A percentile compares a stretch with the other conserved stretches of the same genome.
Conservation (phyloP, 2,113 vertebrate species). For the Macrotis lagotis region DNA sequence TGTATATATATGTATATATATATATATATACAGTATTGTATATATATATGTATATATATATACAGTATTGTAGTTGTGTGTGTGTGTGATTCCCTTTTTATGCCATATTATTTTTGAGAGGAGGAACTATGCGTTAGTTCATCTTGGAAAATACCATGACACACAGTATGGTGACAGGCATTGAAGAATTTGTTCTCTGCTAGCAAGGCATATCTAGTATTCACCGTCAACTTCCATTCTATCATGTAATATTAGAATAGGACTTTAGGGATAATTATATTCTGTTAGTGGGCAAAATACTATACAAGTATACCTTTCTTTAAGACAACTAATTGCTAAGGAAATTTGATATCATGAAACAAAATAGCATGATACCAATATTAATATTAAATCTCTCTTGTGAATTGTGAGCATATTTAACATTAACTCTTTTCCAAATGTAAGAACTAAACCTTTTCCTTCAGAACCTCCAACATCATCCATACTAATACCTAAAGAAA, state of each 20-base stretch:
- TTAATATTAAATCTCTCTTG: too few species aligned
- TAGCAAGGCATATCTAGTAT: not conserved
- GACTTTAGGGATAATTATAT: not conserved
- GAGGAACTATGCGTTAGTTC: too few species aligned
- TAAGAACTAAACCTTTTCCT: not conserved
- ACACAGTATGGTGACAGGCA: not conserved
- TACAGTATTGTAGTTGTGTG: too few species aligned
- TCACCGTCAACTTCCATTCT: not conserved
- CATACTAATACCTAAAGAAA: not conserved
- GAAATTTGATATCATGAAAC: too few species aligned
- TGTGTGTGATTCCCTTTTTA: too few species aligned
- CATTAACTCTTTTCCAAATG: not conserved
- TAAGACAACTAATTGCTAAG: not conserved
- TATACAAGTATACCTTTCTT: not conserved
- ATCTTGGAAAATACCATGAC: not conserved
- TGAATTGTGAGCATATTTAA: too few species aligned
- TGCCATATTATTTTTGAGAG: too few species aligned
- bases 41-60: too few species aligned
- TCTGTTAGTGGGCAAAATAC: not conserved
- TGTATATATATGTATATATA: too few species aligned
- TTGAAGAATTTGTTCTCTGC: not conserved
- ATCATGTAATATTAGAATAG: not conserved
- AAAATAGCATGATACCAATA: too few species aligned
- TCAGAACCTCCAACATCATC: not conserved
- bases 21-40: too few species aligned